Conservation (phyloP, 2,797 vertebrate genomes). For the Yasuhikotakia modesta region DNA sequence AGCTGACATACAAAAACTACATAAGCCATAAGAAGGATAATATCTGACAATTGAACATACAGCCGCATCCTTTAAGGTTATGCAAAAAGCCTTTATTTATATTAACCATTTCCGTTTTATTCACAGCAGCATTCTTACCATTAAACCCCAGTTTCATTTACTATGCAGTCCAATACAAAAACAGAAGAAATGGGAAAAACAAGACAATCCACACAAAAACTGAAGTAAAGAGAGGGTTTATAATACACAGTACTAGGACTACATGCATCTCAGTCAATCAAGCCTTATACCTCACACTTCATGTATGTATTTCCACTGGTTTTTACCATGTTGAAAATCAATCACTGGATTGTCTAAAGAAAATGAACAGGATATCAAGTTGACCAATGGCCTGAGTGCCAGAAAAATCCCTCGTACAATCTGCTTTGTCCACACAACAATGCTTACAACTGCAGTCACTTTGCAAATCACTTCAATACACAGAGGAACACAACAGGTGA, state of each 20-base stretch:
- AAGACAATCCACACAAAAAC: slow-evolving; percentile 61
- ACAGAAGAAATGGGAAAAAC: slow-evolving; percentile 47
- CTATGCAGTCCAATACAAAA: slow-evolving; percentile 68
- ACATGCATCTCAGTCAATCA: slow-evolving; percentile 73
- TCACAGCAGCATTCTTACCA: slow-evolving; percentile 77
- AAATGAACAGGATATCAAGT: slow-evolving; percentile 51
- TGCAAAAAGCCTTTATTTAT: slow-evolving; percentile 79
- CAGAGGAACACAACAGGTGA: slow-evolving; percentile 56
- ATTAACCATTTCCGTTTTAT: slow-evolving; percentile 80
- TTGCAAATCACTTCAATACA: slow-evolving; percentile 56
- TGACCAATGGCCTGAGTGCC: slow-evolving; percentile 22
- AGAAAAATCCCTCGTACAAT: slow-evolving; percentile 42
- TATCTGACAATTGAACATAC: not conserved
- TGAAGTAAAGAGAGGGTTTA: slow-evolving; percentile 17
- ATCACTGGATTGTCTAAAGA: slow-evolving; percentile 25
- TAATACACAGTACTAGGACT: slow-evolving; percentile 53
- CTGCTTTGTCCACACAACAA: slow-evolving; percentile 45
- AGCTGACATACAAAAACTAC: too few relatives aligned
- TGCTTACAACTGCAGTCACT: slow-evolving; percentile 31
- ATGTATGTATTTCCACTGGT: slow-evolving; percentile 69
- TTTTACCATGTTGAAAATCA: slow-evolving; percentile 58
- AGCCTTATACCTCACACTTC: slow-evolving; percentile 56
- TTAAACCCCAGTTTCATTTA: slow-evolving; percentile 59
- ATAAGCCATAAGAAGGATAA: too few relatives aligned
- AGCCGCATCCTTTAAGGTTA: slow-evolving; percentile 21